These are phyloP conservation scores for Eudorcas thomsonii DNA, from an alignment of 2,113 vertebrate species.

Conservation along the genomic window DNA sequence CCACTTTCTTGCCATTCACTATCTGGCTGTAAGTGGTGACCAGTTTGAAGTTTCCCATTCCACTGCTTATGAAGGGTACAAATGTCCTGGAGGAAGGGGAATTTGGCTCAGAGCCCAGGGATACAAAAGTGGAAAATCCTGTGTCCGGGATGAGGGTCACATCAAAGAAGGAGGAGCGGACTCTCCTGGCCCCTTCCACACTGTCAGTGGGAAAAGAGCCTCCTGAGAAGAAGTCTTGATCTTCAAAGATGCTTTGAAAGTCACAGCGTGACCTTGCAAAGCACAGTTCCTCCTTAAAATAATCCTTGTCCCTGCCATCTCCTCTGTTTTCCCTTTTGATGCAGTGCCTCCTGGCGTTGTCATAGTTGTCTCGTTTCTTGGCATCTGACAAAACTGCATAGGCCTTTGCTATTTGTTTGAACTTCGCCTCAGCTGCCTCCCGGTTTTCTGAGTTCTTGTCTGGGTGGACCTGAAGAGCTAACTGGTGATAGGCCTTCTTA, in stretches of 20 bases:
- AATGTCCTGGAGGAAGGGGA: conserved; percentile 34
- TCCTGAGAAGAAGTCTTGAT: conserved; percentile 45
- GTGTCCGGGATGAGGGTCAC: conserved; percentile 72
- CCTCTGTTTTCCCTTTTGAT: conserved; percentile 31
- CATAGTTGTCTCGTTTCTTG: conserved; percentile 12
- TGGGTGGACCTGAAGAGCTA: conserved; percentile 84
- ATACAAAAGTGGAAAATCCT: conserved; percentile 76
- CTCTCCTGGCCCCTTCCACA: neutral
- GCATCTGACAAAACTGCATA: conserved; percentile 85
- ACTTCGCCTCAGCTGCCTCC: conserved; percentile 83
- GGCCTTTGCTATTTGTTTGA: conserved; percentile 86
- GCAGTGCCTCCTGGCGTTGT: conserved; percentile 1
- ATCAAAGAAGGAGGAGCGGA: conserved; percentile 59
- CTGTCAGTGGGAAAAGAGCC: conserved; percentile 1
- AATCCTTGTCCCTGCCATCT: neutral
- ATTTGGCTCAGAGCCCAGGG: conserved; percentile 21
- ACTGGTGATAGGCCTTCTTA: conserved; percentile 85
- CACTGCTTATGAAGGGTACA: conserved; percentile 60
- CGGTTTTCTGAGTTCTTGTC: conserved; percentile 87
- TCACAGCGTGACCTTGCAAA: neutral
- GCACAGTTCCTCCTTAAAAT: neutral
- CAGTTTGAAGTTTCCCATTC: conserved; percentile 73
- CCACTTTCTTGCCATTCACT: conserved; percentile 72
- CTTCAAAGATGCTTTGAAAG: conserved; percentile 31
- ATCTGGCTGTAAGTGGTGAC: conserved; percentile 74